Evolutionary conservation across 2,888 invertebrate genomes (phyloP).

Genomic region (Halocaridina rubra): DNA sequence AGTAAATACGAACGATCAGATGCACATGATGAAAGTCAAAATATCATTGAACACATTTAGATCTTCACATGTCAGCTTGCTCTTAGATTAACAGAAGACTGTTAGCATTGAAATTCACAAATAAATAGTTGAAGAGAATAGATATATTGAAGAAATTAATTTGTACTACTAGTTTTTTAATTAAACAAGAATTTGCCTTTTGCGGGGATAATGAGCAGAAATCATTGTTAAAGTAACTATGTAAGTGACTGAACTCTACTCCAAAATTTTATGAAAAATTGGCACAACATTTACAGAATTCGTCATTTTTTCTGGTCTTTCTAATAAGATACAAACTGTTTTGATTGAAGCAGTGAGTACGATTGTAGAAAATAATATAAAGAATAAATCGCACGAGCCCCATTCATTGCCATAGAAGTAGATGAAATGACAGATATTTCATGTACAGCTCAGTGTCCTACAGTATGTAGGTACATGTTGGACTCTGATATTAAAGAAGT

Average conservation of each 20-base stretch:
- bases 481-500: slow-evolving; percentile 28
- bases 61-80: not conserved
- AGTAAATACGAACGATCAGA: not conserved
- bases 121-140: not conserved
- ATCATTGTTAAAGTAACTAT: slow-evolving; percentile 18
- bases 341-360: slow-evolving; percentile 7
- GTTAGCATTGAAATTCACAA: not conserved
- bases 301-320: slow-evolving; percentile 6
- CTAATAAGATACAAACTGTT: not conserved
- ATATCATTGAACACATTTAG: slow-evolving; percentile 23
- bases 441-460: slow-evolving; percentile 19
- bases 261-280: slow-evolving; percentile 25
- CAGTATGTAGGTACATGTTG: slow-evolving; percentile 18
- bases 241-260: slow-evolving; percentile 15
- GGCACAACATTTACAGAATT: slow-evolving; percentile 16
- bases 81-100: slow-evolving; percentile 7
- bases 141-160: not conserved
- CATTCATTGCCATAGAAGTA: slow-evolving; percentile 24
- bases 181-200: slow-evolving; percentile 12
- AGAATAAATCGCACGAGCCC: not conserved
- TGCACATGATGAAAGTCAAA: slow-evolving; percentile 18
- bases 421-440: slow-evolving; percentile 29
- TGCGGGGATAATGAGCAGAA: slow-evolving; percentile 18
- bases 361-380: slow-evolving; percentile 31
- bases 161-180: slow-evolving; percentile 3